phyloP scores from a whole-genome alignment of 2,113 vertebrate species.

The Caranx ignobilis region DNA sequence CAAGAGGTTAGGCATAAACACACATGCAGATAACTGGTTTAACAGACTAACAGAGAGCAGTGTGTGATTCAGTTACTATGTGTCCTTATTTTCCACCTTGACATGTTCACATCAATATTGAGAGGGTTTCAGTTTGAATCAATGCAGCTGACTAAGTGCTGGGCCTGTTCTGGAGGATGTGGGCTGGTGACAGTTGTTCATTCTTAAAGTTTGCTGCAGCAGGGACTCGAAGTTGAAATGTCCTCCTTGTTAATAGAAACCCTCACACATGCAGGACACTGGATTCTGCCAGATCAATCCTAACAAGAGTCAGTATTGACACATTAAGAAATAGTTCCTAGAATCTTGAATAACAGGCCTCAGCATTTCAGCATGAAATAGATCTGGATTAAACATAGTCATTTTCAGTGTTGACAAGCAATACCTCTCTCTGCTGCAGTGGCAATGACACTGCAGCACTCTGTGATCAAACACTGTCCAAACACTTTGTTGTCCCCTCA shows the following conservation, averaged over 20 bases:
- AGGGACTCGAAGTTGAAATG: not conserved
- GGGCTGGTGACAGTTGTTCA: slow-evolving; percentile 5
- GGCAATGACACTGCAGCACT: not conserved
- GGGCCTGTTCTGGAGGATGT: not conserved
- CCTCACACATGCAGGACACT: not conserved
- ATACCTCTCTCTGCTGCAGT: not conserved
- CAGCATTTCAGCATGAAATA: not conserved
- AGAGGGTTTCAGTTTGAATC: slow-evolving; percentile 21
- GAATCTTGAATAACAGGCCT: not conserved
- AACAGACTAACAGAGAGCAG: not conserved
- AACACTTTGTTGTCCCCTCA: slow-evolving; percentile 16
- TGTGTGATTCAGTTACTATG: not conserved
- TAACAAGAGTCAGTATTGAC: not conserved
- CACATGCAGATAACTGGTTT: not conserved
- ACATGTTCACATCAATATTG: not conserved
- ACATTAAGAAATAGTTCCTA: not conserved
- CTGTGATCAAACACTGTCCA: slow-evolving; percentile 24
- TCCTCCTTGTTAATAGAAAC: slow-evolving; percentile 2
- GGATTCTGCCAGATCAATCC: not conserved
- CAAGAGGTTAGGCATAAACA: not conserved
- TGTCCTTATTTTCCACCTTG: not conserved
- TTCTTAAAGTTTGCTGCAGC: slow-evolving; percentile 25
- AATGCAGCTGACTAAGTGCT: slow-evolving; percentile 34
- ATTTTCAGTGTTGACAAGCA: not conserved
- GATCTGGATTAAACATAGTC: not conserved